Conservation (phyloP, 2,888 invertebrate species). For the Copidosoma aretas region DNA sequence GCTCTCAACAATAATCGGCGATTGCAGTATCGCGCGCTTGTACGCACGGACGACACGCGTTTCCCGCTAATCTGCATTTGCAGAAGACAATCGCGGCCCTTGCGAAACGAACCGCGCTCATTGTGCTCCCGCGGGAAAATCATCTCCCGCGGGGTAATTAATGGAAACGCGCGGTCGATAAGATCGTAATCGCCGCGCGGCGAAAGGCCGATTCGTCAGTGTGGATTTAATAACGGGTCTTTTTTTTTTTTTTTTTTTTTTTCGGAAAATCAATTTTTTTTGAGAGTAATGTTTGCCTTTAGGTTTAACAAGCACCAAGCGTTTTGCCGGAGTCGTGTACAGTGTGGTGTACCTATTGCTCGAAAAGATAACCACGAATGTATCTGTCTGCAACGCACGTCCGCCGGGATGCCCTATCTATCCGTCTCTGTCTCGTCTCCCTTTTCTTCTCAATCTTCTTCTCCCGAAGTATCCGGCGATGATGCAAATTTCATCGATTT, state of each 20-base stretch:
- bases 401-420: too few species aligned
- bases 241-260: background rate
- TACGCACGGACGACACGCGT: background rate
- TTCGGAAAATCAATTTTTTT: background rate
- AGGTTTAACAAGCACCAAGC: too few species aligned
- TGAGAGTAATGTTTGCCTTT: too few species aligned
- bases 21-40: background rate
- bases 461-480: background rate
- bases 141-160: background rate
- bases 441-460: background rate
- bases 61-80: background rate
- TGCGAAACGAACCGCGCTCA: slow-evolving; percentile 11
- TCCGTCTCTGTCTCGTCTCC: background rate
- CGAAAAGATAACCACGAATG: too few species aligned
- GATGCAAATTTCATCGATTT: slow-evolving; percentile 26
- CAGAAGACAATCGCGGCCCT: slow-evolving; percentile 2
- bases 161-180: background rate
- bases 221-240: background rate
- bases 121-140: slow-evolving; percentile 15
- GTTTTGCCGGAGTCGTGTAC: too few species aligned
- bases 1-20: slow-evolving; percentile 28
- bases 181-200: background rate
- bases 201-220: background rate
- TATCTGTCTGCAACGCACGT: too few species aligned
- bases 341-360: too few species aligned